phyloP scores from a whole-genome alignment of 2,797 vertebrate genomes.

The Urocyon cinereoargenteus region DNA sequence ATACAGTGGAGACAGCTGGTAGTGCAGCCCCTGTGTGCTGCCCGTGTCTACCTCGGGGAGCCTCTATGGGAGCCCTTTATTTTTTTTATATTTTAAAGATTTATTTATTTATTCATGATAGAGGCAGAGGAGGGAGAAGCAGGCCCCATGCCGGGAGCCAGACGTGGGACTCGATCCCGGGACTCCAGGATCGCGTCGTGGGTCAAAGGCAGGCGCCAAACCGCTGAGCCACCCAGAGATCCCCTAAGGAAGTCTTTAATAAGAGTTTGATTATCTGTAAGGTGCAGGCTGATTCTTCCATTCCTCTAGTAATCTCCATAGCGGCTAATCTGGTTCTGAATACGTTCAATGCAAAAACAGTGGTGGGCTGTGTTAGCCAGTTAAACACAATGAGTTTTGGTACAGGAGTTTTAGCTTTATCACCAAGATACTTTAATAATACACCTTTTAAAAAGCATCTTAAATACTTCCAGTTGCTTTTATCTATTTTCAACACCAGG shows the following conservation, averaged over 20 bases:
- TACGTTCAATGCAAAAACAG: not conserved
- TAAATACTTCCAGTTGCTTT: not conserved
- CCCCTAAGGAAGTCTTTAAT: not conserved
- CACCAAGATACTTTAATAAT: not conserved
- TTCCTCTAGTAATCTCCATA: not conserved
- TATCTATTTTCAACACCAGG: slow-evolving; percentile 48
- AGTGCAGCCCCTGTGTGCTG: rapidly evolving
- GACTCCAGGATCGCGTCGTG: too few relatives aligned
- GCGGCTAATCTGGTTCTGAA: not conserved
- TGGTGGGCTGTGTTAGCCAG: not conserved
- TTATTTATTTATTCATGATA: too few relatives aligned
- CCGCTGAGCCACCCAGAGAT: too few relatives aligned
- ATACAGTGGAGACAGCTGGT: not conserved
- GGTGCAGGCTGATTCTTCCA: not conserved
- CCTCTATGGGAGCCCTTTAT: not conserved
- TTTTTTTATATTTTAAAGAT: too few relatives aligned
- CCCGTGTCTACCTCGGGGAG: not conserved
- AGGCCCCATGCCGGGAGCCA: too few relatives aligned
- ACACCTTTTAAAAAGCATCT: not conserved
- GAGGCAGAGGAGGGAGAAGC: too few relatives aligned
- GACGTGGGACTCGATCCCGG: too few relatives aligned
- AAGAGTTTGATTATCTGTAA: not conserved
- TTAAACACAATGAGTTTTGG: not conserved
- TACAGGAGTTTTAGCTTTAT: not conserved
- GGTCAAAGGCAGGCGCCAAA: too few relatives aligned